These are phyloP conservation scores for Drosophila busckii DNA, from an alignment of 1,140 invertebrate species.

Conservation along the genomic window DNA sequence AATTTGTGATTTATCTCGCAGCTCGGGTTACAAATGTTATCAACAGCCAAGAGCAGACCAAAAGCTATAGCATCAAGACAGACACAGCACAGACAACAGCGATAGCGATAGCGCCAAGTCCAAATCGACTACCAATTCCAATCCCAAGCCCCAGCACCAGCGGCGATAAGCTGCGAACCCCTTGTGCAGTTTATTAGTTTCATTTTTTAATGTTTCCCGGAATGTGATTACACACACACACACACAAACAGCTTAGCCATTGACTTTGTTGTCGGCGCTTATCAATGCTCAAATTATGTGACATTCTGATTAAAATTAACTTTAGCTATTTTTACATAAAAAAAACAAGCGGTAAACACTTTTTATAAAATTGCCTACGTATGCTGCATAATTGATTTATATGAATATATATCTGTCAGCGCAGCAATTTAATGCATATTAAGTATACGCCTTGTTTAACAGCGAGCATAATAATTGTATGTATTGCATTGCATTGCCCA, in stretches of 20 bases:
- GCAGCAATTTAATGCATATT: background rate
- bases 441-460: background rate
- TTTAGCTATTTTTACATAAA: too few species aligned
- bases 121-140: too few species aligned
- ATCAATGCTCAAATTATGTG: too few species aligned
- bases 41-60: conserved; percentile 52
- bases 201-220: too few species aligned
- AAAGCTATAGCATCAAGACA: conserved; percentile 22
- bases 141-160: background rate
- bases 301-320: too few species aligned
- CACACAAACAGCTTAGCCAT: too few species aligned
- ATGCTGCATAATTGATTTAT: too few species aligned
- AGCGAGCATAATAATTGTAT: background rate
- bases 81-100: conserved; percentile 12
- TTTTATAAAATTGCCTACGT: too few species aligned
- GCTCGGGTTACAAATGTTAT: conserved; percentile 62
- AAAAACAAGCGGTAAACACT: too few species aligned
- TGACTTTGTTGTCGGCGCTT: too few species aligned
- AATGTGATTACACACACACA: too few species aligned
- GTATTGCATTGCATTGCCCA: background rate
- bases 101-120: background rate
- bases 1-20: conserved; percentile 63
- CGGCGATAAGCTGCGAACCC: conserved; percentile 46
- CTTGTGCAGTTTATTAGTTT: conserved; percentile 36
- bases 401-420: too few species aligned